Evolutionary conservation across 2,888 invertebrate species (phyloP).

Genomic region (Abscondita cerata): DNA sequence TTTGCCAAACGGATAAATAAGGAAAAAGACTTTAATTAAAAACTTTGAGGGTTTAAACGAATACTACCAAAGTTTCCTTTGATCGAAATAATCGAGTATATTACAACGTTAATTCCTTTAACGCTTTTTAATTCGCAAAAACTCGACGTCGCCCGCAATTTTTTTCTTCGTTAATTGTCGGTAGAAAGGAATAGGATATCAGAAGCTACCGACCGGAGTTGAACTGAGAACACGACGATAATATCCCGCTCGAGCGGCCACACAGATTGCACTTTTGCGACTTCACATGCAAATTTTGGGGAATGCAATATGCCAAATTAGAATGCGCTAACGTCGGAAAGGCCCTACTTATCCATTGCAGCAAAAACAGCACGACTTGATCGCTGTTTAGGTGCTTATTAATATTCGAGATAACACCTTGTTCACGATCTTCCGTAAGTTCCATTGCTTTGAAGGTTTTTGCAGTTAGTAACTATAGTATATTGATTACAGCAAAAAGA

Average conservation of each 20-base stretch:
- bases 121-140: background rate
- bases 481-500: too few relatives aligned
- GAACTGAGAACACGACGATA: conserved; percentile 36
- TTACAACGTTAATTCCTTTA: conserved; percentile 2
- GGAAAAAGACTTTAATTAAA: conserved; percentile 36
- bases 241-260: conserved; percentile 40
- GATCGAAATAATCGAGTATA: conserved; percentile 28
- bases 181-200: conserved; percentile 22
- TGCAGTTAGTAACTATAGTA: too few relatives aligned
- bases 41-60: conserved; percentile 31
- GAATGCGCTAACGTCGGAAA: too few relatives aligned
- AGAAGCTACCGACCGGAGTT: conserved; percentile 25
- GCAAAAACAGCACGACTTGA: too few relatives aligned
- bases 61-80: conserved; percentile 22
- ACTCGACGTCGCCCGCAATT: too few relatives aligned
- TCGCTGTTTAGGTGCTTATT: too few relatives aligned
- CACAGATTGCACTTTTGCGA: conserved; percentile 38
- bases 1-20: conserved; percentile 56
- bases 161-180: too few relatives aligned
- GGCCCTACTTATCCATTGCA: too few relatives aligned
- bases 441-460: too few relatives aligned
- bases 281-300: conserved; percentile 36
- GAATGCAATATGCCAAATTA: too few relatives aligned
- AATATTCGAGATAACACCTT: too few relatives aligned
- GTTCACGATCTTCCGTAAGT: too few relatives aligned